Conservation (phyloP, 2,113 vertebrate species). For the Lipophrys pholis region DNA sequence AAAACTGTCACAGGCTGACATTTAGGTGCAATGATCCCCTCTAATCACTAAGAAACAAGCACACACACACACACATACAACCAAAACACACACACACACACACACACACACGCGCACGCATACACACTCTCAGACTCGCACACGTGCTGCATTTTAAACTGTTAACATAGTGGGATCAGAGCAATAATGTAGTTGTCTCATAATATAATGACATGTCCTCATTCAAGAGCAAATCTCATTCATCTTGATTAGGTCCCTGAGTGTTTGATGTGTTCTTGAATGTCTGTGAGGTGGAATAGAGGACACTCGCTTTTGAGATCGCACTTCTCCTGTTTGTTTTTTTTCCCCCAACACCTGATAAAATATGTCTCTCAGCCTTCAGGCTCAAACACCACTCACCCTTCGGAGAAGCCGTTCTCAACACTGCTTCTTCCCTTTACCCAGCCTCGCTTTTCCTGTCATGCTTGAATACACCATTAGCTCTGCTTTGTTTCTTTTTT, state of each 20-base stretch:
- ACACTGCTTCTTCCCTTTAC: conserved; percentile 6
- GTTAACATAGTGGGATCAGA: conserved; percentile 35
- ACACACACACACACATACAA: background rate
- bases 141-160: background rate
- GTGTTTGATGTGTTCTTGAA: background rate
- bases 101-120: conserved; percentile 10
- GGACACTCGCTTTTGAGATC: conserved; percentile 50
- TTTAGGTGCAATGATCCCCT: conserved; percentile 45
- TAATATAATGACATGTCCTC: conserved; percentile 47
- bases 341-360: conserved; percentile 42
- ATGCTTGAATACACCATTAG: conserved; percentile 6
- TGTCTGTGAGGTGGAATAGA: conserved; percentile 42
- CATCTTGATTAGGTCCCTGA: conserved; percentile 50
- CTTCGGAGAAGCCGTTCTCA: conserved; percentile 9
- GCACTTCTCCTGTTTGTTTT: conserved; percentile 13
- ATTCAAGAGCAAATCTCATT: conserved; percentile 53
- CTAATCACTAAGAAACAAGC: conserved; percentile 45
- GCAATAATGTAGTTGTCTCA: conserved; percentile 54
- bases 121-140: background rate
- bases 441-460: conserved; percentile 15
- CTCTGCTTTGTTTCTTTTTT: conserved; percentile 17
- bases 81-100: background rate
- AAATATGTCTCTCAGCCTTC: conserved; percentile 40
- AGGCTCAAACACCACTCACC: conserved; percentile 26
- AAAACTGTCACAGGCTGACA: conserved; percentile 63